These are phyloP conservation scores for Phyto melanocephala DNA, from an alignment of 2,888 invertebrate species.

Conservation along the genomic window DNA sequence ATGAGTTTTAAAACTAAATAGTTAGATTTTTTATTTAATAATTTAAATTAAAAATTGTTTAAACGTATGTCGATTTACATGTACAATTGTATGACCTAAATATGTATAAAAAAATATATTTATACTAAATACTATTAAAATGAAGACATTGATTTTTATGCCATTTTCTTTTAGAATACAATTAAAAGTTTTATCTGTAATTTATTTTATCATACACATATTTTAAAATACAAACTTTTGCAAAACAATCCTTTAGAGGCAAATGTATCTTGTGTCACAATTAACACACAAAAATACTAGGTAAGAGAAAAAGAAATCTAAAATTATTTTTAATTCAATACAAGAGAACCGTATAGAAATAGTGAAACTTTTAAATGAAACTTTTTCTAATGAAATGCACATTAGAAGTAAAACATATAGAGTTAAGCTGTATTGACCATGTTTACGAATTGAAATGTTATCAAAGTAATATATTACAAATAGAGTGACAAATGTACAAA, in stretches of 20 bases:
- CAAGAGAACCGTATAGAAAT: background rate
- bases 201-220: background rate
- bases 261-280: background rate
- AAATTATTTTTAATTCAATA: background rate
- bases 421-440: background rate
- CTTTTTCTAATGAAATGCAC: background rate
- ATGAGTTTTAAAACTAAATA: no score
- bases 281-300: background rate
- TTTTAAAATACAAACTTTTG: background rate
- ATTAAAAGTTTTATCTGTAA: background rate
- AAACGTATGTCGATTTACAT: no score
- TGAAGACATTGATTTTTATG: background rate
- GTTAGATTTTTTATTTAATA: no score
- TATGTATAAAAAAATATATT: background rate
- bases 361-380: background rate
- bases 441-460: background rate
- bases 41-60: no score
- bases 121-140: background rate
- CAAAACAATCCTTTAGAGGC: background rate
- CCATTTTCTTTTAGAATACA: background rate
- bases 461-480: background rate
- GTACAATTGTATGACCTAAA: no score
- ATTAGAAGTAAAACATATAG: background rate
- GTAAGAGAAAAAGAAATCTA: background rate
- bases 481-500: no score